Evolutionary conservation across 2,888 invertebrate genomes (phyloP).

Genomic region (Timema cristinae): DNA sequence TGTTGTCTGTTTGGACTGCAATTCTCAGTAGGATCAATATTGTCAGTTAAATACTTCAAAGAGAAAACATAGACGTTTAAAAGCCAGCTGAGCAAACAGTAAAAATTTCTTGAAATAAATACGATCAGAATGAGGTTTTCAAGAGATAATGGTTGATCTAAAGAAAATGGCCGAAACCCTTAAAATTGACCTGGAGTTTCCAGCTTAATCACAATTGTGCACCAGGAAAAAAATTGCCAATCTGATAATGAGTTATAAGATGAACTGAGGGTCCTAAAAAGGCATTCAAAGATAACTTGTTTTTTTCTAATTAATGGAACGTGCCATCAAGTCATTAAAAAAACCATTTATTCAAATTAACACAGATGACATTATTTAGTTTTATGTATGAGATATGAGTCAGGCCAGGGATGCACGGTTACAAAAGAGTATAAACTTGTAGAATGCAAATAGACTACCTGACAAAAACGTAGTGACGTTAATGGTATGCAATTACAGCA

Average conservation of each 20-base stretch:
- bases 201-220: background rate
- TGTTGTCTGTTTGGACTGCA: background rate
- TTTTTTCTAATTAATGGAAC: background rate
- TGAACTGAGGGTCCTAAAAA: background rate
- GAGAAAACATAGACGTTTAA: slow-evolving; percentile 5
- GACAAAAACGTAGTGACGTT: background rate
- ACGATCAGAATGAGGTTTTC: background rate
- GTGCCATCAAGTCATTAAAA: slow-evolving; percentile 4
- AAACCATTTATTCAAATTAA: background rate
- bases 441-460: background rate
- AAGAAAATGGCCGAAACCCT: background rate
- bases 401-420: background rate
- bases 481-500: slow-evolving; percentile 3
- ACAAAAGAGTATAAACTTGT: background rate
- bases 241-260: background rate
- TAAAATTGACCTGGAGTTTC: background rate
- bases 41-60: background rate
- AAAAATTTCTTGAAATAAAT: background rate
- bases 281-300: background rate
- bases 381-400: background rate
- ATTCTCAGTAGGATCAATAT: background rate
- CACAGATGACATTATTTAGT: background rate
- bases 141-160: slow-evolving; percentile 7
- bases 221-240: background rate
- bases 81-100: background rate